Percentiles rank a stretch among this genome's conserved stretches.
Conservation (phyloP, 1,140 invertebrate species). For the Schlechtendalia chinensis region DNA sequence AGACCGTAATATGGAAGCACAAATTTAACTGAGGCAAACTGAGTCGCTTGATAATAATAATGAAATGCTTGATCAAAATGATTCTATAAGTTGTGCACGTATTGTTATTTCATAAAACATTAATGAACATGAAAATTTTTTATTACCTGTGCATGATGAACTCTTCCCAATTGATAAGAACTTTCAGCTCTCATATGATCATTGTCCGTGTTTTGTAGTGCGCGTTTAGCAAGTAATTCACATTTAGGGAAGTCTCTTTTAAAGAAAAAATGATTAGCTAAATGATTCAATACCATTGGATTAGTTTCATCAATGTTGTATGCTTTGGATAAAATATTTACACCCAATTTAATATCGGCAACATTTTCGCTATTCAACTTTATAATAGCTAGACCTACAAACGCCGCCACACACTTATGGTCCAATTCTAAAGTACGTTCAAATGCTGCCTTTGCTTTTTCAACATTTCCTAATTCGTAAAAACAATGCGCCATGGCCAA, state of each 20-base stretch:
- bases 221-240: slow-evolving; percentile 91
- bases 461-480: slow-evolving; percentile 91
- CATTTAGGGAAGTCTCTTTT: slow-evolving; percentile 97
- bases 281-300: slow-evolving; percentile 98
- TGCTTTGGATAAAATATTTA: slow-evolving; percentile 93
- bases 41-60: slow-evolving; percentile 98
- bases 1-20: slow-evolving; percentile 96
- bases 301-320: slow-evolving; percentile 98
- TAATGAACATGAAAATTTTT: slow-evolving; percentile 1
- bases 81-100: slow-evolving; percentile 61
- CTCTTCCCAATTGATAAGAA: slow-evolving; percentile 93
- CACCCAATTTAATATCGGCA: slow-evolving; percentile 89
- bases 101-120: background rate
- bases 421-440: slow-evolving; percentile 92
- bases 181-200: slow-evolving; percentile 98
- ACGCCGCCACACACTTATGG: slow-evolving; percentile 88
- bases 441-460: slow-evolving; percentile 95
- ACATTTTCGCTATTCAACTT: slow-evolving; percentile 90
- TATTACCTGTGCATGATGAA: slow-evolving; percentile 85
- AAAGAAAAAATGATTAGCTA: slow-evolving; percentile 99
- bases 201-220: slow-evolving; percentile 97
- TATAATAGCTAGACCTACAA: slow-evolving; percentile 92
- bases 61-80: slow-evolving; percentile 98
- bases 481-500: slow-evolving; percentile 98
- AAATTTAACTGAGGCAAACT: slow-evolving; percentile 91